These are phyloP conservation scores for Calonectris borealis DNA, from an alignment of 2,113 vertebrate genomes.

Conservation along the genomic window DNA sequence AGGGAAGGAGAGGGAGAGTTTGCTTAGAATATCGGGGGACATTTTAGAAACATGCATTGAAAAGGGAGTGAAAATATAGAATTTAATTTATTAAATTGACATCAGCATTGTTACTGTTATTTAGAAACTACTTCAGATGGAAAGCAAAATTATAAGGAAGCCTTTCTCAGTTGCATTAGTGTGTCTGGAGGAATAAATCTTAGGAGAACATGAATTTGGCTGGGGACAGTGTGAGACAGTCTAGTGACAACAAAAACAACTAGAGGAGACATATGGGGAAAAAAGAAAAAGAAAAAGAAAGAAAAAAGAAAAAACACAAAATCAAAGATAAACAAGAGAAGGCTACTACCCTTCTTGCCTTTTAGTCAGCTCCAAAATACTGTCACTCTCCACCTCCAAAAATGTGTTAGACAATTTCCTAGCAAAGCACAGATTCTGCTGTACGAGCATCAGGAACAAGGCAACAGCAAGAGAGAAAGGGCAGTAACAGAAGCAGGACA, in stretches of 20 bases:
- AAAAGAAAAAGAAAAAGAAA: background rate
- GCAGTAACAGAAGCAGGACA: background rate
- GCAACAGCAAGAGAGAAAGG: background rate
- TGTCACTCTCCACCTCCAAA: background rate
- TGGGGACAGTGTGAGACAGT: background rate
- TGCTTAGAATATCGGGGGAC: background rate
- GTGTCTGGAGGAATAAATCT: background rate
- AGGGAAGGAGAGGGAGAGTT: background rate
- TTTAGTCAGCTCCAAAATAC: constrained; percentile 10
- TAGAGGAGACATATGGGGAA: background rate
- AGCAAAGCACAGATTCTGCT: background rate
- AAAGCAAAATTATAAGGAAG: background rate
- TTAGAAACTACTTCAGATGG: background rate
- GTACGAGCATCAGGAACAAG: background rate
- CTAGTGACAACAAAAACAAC: background rate
- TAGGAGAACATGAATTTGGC: background rate
- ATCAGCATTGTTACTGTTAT: background rate
- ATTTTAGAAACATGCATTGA: background rate
- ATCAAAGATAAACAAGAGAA: background rate
- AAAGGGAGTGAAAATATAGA: background rate
- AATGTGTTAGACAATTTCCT: background rate
- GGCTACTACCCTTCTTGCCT: background rate
- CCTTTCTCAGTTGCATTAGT: background rate
- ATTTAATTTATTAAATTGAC: background rate
- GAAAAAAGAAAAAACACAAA: background rate